These are phyloP conservation scores for Xestia c-nigrum DNA, from an alignment of 2,888 invertebrate genomes.

Conservation along the genomic window DNA sequence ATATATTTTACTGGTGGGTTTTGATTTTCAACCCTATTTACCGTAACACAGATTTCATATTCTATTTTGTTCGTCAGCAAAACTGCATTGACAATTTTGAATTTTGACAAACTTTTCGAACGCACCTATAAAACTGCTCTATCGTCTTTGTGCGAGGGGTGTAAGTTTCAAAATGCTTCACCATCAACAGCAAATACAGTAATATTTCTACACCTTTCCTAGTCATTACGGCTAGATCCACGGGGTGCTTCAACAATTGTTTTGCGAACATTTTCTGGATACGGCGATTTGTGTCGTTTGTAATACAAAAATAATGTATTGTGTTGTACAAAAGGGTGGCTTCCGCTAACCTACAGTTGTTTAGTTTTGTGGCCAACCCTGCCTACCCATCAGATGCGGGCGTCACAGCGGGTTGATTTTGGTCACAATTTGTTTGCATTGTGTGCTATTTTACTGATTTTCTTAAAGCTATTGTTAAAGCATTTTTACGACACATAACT, in stretches of 20 bases:
- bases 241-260: constrained; percentile 82
- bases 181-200: constrained; percentile 27
- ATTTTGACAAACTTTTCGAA: constrained; percentile 37
- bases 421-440: constrained; percentile 62
- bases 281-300: constrained; percentile 79
- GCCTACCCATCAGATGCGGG: constrained; percentile 76
- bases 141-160: constrained; percentile 33
- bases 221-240: constrained; percentile 81
- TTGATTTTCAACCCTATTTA: constrained; percentile 65
- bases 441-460: constrained; percentile 55
- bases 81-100: constrained; percentile 61
- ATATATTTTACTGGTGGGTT: constrained; percentile 61
- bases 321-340: constrained; percentile 80
- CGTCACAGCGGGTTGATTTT: constrained; percentile 72
- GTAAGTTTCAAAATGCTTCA: constrained; percentile 39
- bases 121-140: neutral
- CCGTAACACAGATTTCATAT: constrained; percentile 6
- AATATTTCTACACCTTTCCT: constrained; percentile 79
- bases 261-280: constrained; percentile 81
- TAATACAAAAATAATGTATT: constrained; percentile 80
- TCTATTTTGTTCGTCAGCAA: constrained; percentile 10
- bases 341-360: constrained; percentile 80
- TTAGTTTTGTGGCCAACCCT: constrained; percentile 76
- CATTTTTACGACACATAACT: constrained; percentile 53
- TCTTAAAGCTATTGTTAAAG: constrained; percentile 51